Percentiles rank a stretch among this genome's conserved stretches.
phyloP scores from a whole-genome alignment of 2,888 invertebrate genomes.

The Cheilosia urbana region DNA sequence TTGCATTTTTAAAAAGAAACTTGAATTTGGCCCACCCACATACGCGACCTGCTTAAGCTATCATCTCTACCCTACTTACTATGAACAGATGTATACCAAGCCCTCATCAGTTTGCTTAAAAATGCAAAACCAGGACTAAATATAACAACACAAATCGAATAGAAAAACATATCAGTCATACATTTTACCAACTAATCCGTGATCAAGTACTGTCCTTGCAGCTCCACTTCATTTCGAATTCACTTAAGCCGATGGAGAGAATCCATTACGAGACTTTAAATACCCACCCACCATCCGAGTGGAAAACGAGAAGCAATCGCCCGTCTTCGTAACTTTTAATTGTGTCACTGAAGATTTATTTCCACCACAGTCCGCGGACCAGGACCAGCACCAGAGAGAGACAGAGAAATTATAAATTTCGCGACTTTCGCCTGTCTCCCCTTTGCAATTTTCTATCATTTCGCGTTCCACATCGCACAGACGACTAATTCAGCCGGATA shows the following conservation, averaged over 20 bases:
- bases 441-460: constrained; percentile 27
- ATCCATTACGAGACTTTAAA: constrained; percentile 34
- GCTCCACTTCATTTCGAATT: constrained; percentile 29
- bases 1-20: no score
- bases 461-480: constrained; percentile 17
- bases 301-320: constrained; percentile 11
- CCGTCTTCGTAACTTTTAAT: constrained; percentile 39
- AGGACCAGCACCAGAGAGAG: constrained; percentile 6
- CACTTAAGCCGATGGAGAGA: constrained; percentile 24
- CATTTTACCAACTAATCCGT: no score
- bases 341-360: constrained; percentile 64
- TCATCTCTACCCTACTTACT: no score
- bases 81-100: no score
- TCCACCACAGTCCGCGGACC: constrained; percentile 43
- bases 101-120: no score
- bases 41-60: no score
- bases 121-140: no score
- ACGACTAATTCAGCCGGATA: constrained; percentile 70
- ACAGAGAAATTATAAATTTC: constrained; percentile 20
- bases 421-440: constrained; percentile 30
- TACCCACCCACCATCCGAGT: not conserved
- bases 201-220: not conserved
- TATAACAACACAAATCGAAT: no score
- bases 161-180: no score
- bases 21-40: no score